phyloP scores from a whole-genome alignment of 2,113 vertebrate genomes.

The Tamias sibiricus region DNA sequence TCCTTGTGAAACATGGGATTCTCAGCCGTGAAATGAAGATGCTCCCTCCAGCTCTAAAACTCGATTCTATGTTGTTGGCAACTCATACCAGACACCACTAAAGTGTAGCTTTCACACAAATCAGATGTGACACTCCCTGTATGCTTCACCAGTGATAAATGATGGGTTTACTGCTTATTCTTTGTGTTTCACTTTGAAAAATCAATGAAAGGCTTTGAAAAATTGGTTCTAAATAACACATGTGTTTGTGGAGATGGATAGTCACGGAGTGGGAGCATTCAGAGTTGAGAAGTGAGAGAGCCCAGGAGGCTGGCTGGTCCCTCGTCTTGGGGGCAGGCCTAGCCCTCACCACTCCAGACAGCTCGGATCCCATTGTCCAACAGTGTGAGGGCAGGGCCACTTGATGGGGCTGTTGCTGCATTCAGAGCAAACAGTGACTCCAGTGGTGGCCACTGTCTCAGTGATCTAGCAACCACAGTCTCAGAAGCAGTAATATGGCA shows the following conservation, averaged over 20 bases:
- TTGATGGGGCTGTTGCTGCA: neutral
- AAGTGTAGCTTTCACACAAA: constrained; percentile 6
- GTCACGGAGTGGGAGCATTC: neutral
- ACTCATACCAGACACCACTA: neutral
- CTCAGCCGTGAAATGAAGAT: neutral
- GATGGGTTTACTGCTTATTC: constrained; percentile 42
- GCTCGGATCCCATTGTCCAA: neutral
- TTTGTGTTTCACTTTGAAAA: constrained; percentile 64
- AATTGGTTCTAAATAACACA: constrained; percentile 48
- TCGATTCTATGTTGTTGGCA: neutral
- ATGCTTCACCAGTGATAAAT: neutral
- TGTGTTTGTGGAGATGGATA: constrained; percentile 39
- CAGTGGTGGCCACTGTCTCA: neutral
- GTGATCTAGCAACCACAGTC: neutral
- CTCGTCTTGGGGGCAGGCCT: neutral
- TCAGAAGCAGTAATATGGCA: neutral
- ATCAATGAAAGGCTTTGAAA: constrained; percentile 53
- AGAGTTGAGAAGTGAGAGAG: neutral
- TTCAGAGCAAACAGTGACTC: neutral
- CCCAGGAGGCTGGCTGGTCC: neutral
- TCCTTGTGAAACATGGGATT: neutral
- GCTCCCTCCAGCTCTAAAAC: neutral
- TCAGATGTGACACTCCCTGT: neutral
- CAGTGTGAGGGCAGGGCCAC: neutral
- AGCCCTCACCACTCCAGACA: neutral